These are phyloP conservation scores for Arge pagana DNA, from an alignment of 2,888 invertebrate genomes.

Conservation along the genomic window DNA sequence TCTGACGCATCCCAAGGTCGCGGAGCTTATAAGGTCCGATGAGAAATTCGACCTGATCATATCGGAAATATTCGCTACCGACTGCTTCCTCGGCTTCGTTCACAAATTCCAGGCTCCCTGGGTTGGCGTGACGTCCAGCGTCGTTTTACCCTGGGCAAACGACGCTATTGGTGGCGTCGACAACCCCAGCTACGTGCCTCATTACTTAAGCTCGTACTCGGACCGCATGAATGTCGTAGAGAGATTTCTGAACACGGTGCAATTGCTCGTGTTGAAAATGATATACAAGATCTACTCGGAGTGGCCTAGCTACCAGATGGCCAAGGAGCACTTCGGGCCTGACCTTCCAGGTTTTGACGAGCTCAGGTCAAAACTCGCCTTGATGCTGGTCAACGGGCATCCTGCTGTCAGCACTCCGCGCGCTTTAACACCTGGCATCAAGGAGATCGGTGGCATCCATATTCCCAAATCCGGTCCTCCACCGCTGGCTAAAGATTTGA, in stretches of 20 bases:
- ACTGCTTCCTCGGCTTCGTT: slow-evolving; percentile 38
- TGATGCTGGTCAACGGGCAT: slow-evolving; percentile 35
- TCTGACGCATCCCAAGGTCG: background rate
- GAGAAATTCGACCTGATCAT: slow-evolving; percentile 39
- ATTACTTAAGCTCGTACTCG: slow-evolving; percentile 21
- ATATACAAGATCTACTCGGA: slow-evolving; percentile 17
- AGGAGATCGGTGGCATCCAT: slow-evolving; percentile 27
- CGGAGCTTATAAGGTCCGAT: background rate
- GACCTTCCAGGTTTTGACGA: slow-evolving; percentile 26
- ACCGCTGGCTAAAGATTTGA: slow-evolving; percentile 22
- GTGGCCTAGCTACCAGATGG: slow-evolving; percentile 17
- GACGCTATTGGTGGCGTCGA: slow-evolving; percentile 27
- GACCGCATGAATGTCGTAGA: slow-evolving; percentile 27
- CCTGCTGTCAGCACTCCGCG: slow-evolving; percentile 20
- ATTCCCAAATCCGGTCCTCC: background rate
- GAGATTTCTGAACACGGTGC: slow-evolving; percentile 32
- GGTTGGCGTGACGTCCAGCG: slow-evolving; percentile 24
- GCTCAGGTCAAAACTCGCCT: slow-evolving; percentile 32
- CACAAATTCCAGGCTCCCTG: slow-evolving; percentile 32
- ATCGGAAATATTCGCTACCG: slow-evolving; percentile 39
- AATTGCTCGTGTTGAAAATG: slow-evolving; percentile 10
- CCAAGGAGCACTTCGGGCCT: slow-evolving; percentile 23
- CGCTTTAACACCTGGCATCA: slow-evolving; percentile 38
- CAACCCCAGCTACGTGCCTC: slow-evolving; percentile 28
- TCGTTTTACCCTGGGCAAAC: slow-evolving; percentile 23